Evolutionary conservation across 2,888 invertebrate genomes (phyloP), one percentile per base, ranked within the genome.

Genomic region (Leucophenga maculata): DNA sequence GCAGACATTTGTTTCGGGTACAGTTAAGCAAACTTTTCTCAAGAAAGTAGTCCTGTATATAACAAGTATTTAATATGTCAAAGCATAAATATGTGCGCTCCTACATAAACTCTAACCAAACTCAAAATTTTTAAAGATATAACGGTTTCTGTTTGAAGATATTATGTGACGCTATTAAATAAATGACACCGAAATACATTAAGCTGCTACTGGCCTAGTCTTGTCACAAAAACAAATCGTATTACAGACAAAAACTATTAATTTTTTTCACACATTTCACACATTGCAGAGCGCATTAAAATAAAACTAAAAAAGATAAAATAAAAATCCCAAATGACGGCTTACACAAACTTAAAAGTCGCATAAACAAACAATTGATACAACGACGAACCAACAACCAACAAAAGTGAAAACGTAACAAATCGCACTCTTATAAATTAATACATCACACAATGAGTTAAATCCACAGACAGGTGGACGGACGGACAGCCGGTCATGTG

Each of bases 351-450:
- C 22, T 8, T 8, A 11, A 39, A 39, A 39, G 11, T 9, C 39
- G 39, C 8, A 39, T 39, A 39, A 54, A 54, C 18, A 54, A 50
- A 50, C 16, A 50, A 50, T 16, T 50, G 18, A n/a, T 50, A 13
- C 22, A 18, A 55, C 20, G 6, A 26, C 55, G 3, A 9, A 22
- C 9, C 2, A 39, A 39, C 39, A 39, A 39, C 8, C 39, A 57
- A 57, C 8, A 31, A 57, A 57, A 57, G 57, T 57, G 57, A 57
- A 57, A 57, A 57, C 57, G 57, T 57, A 57, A 57, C 57, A 57
- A 57, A 57, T 57, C n/a, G 57, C 22, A 31, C 14, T 26, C 8
- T 55, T 31, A 57, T 31, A 57, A 31, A 57, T 57, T 31, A 31
- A 57, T 31, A 57, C 13, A 26, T 57, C 57, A 57, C 26, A 57